A percentile compares a stretch with the other conserved stretches of the same genome.
phyloP scores from a whole-genome alignment of 2,888 invertebrate genomes.

The Malthinus seriepunctatus region DNA sequence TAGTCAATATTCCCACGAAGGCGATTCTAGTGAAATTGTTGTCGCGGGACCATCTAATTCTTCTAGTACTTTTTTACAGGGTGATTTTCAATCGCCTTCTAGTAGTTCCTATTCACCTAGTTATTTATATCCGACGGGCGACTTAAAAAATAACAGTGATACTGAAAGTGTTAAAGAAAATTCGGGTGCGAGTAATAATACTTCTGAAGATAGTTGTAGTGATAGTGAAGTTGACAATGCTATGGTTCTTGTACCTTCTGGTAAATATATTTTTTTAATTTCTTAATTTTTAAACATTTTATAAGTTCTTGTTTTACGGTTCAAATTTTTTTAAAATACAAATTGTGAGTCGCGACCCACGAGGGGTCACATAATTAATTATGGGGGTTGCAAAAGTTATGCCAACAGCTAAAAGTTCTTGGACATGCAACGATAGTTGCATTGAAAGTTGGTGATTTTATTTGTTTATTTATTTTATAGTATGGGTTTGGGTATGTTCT shows the following conservation, averaged over 20 bases:
- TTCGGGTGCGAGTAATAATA: conserved; percentile 6
- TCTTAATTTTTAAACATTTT: too few relatives aligned
- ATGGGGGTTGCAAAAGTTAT: too few relatives aligned
- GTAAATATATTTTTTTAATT: conserved; percentile 39
- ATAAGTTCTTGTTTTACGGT: too few relatives aligned
- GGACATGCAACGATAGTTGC: too few relatives aligned
- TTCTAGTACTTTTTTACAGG: not conserved
- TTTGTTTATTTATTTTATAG: too few relatives aligned
- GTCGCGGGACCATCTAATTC: conserved; percentile 31
- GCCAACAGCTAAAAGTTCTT: too few relatives aligned
- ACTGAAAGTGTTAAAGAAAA: conserved; percentile 20
- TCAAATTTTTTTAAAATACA: too few relatives aligned
- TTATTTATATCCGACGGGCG: conserved; percentile 16
- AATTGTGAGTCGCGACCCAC: too few relatives aligned
- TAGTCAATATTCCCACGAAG: conserved; percentile 35
- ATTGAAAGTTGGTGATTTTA: too few relatives aligned
- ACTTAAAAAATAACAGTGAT: conserved; percentile 25
- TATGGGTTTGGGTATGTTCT: too few relatives aligned
- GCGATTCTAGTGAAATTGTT: conserved; percentile 37
- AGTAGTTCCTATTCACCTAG: conserved; percentile 26
- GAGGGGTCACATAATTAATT: too few relatives aligned
- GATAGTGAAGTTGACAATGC: conserved; percentile 42
- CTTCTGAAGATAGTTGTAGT: conserved; percentile 21
- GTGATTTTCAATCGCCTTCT: conserved; percentile 13
- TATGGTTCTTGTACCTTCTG: conserved; percentile 53